Evolutionary conservation across 2,113 vertebrate genomes (phyloP).

Genomic region (Pheucticus melanocephalus): DNA sequence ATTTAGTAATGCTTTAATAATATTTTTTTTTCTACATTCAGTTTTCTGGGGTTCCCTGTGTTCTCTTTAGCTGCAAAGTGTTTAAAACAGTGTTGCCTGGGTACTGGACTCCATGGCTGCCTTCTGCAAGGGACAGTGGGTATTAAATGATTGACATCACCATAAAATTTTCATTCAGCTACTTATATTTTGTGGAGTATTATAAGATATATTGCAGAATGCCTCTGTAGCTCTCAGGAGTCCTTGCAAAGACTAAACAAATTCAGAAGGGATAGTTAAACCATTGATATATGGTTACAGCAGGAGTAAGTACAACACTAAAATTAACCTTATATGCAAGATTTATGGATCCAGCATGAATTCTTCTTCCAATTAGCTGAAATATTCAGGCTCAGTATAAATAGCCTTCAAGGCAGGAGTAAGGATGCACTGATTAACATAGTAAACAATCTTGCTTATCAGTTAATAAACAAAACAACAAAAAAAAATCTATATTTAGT

Average conservation of each 20-base stretch:
- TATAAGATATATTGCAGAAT: background rate
- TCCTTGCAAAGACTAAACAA: background rate
- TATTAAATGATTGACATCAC: background rate
- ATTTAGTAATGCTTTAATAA: background rate
- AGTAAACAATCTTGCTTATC: slow-evolving; percentile 41
- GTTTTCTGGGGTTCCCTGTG: background rate
- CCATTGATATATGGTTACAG: background rate
- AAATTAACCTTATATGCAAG: slow-evolving; percentile 50
- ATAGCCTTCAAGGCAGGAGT: slow-evolving; percentile 40
- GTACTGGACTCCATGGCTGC: background rate
- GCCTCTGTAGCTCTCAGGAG: background rate
- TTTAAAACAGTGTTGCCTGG: background rate
- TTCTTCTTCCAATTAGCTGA: slow-evolving; percentile 46
- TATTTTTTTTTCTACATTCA: background rate
- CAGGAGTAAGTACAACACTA: slow-evolving; percentile 4
- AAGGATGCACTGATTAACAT: slow-evolving; percentile 35
- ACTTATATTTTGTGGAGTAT: background rate
- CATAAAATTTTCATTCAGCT: background rate
- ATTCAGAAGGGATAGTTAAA: slow-evolving; percentile 17
- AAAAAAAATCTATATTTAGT: slow-evolving; percentile 17
- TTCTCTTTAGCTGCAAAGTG: background rate
- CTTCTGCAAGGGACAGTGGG: background rate
- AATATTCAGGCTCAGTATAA: slow-evolving; percentile 49
- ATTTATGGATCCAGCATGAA: slow-evolving; percentile 28
- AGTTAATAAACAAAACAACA: slow-evolving; percentile 51